Evolutionary conservation across 2,113 vertebrate genomes (phyloP), one percentile per base, ranked within the genome.

Genomic region (Canis aureus): DNA sequence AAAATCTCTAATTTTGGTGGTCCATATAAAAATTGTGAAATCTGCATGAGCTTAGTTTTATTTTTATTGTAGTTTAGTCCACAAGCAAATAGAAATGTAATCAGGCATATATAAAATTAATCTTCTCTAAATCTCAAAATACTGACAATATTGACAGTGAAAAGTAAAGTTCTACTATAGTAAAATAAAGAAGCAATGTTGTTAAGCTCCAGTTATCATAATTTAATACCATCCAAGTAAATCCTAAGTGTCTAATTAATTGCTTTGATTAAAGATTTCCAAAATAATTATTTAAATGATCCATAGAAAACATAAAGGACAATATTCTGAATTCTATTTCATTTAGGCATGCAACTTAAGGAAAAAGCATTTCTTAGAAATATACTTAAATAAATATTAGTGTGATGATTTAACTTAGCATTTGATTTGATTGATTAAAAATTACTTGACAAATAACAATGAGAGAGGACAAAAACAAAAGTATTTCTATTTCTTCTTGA

Each of bases 11-110:
- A 98, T 13, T 64, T 96, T 97, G 90, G 53, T 32, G 79, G 59
- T 89, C 78, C 83, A 25, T 22, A 0, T 29, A 97, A 97, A 97
- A 84, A 85, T 19, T 92, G 32, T 88, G 51, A 91, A 96, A 96
- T 89, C 82, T 81, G 69, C 64, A 2, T 94, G 60, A 98, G 89
- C 88, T 94, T 91, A 90, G 25, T 95, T 97, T 98, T 98, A 91
- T 97, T 98, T 98, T 97, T 93, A 88, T 71, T 96, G 11, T 95
- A 90, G 66, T 85, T 92, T 97, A 97, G 84, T 90, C 82, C 53
- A 96, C 97, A 98, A 97, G 98, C 97, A 99, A 94, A 93, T 86
- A 94, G 96, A 98, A 98, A 98, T 93, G 98, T 96, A 95, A 97
- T 98, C 97, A 96, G 97, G 97, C 97, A 53, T 98, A 90, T 49